phyloP scores from a whole-genome alignment of 2,113 vertebrate genomes.

The Charadrius vociferus region DNA sequence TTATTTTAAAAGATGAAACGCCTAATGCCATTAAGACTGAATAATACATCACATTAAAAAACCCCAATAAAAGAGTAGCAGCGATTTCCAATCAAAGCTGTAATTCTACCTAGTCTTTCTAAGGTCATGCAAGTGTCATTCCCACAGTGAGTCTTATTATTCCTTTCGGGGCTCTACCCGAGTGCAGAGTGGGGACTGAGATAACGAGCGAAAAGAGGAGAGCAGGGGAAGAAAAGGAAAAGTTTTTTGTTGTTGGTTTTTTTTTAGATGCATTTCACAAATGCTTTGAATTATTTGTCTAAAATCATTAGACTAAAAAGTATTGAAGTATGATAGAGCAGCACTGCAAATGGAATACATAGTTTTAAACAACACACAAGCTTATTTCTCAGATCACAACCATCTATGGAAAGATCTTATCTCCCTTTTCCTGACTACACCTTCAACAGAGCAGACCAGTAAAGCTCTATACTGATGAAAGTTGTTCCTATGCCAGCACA shows the following conservation, averaged over 20 bases:
- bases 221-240: neutral
- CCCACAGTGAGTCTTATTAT: neutral
- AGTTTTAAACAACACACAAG: neutral
- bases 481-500: neutral
- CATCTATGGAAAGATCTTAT: neutral
- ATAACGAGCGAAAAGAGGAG: neutral
- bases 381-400: neutral
- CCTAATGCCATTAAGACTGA: neutral
- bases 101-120: neutral
- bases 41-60: neutral
- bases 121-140: neutral
- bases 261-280: neutral
- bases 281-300: neutral
- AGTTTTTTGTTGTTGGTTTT: neutral
- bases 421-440: neutral
- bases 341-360: neutral
- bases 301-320: neutral
- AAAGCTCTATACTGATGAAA: neutral
- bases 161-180: neutral
- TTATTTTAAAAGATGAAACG: neutral
- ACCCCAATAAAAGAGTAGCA: neutral
- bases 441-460: neutral
- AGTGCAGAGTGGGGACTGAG: neutral
- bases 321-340: neutral
- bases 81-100: neutral